Evolutionary conservation across 2,113 vertebrate species (phyloP), one percentile per base, ranked within the genome.

Genomic region (Phrynosoma blainvillii): DNA sequence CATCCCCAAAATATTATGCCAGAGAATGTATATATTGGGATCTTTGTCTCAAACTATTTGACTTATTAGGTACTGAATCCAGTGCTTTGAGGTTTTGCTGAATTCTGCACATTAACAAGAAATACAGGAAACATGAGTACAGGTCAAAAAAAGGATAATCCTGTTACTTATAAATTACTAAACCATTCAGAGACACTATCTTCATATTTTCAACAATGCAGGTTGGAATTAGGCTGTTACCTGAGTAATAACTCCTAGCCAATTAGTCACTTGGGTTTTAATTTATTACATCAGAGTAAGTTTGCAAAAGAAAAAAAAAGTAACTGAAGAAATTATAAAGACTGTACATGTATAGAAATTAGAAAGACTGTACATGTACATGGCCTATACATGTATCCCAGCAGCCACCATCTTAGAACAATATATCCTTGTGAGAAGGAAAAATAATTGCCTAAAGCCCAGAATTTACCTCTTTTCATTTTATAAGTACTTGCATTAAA

Each of bases 1-100:
- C 14, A 36, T 14, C 23, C 13, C 73, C 59, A 88, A 66, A 83
- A 88, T 83, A 77, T 82, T 82, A 66, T 88, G 59, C 30, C 80
- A 75, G 76, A 82, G 16, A 23, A 8, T 42, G 47, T 30, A 74
- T 82, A 65, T n/a, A 74, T 13, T 75, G 30, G 54, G 36, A 40
- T 1, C 9, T n/a, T 59, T 47, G 79, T 7, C 12, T 20, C 18
- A 75, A 73, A 30, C 23, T 82, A 79, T 71, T 86, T 70, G 11
- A 68, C 42, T 70, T n/a, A 62, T 71, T 84, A 62, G 40, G 40
- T 30, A 42, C 27, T 56, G 70, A 85, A 80, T 73, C 68, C 56
- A 40, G 4, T 18, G n/a, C 47, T 71, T 73, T 71, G n/a, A 23
- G 1, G 1, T 0, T 32, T 86, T 13, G 0, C n/a, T 47, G 40